Conservation (phyloP, 2,113 vertebrate species). For the Phaethornis superciliosus region DNA sequence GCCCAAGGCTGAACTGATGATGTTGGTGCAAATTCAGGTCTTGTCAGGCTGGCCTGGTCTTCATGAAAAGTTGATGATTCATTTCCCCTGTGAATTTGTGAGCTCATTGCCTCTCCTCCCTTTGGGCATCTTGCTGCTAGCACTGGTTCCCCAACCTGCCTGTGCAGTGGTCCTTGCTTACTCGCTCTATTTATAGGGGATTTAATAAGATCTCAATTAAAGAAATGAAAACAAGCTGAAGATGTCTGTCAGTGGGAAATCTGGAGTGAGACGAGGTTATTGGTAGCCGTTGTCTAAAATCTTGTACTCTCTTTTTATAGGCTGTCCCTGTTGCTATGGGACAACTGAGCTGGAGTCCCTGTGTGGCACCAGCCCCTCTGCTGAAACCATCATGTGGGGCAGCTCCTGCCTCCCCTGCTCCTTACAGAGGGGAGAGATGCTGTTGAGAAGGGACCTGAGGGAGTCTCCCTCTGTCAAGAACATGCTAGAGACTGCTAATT, state of each 20-base stretch:
- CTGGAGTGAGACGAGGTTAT: neutral
- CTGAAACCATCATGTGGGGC: fast-evolving
- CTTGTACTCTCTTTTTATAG: neutral
- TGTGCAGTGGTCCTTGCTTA: neutral
- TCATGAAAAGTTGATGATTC: neutral
- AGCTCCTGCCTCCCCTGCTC: neutral
- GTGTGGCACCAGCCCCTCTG: neutral
- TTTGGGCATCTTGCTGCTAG: neutral
- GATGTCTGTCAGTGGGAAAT: neutral
- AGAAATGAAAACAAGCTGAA: constrained; percentile 28
- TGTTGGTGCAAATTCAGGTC: neutral
- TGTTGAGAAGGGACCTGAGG: neutral
- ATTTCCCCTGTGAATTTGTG: neutral
- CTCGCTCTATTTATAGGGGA: constrained; percentile 22
- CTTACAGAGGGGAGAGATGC: neutral
- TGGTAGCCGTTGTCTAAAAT: neutral
- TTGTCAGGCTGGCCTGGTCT: neutral
- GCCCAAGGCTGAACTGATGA: neutral
- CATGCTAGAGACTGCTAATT: neutral
- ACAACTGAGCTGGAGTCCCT: neutral
- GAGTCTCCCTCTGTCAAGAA: neutral
- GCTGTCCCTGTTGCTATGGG: neutral
- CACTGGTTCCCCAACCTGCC: neutral
- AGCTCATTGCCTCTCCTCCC: neutral
- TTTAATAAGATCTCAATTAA: constrained; percentile 43